Conservation (phyloP, 2,113 vertebrate genomes). For the Tonatia bakeri region DNA sequence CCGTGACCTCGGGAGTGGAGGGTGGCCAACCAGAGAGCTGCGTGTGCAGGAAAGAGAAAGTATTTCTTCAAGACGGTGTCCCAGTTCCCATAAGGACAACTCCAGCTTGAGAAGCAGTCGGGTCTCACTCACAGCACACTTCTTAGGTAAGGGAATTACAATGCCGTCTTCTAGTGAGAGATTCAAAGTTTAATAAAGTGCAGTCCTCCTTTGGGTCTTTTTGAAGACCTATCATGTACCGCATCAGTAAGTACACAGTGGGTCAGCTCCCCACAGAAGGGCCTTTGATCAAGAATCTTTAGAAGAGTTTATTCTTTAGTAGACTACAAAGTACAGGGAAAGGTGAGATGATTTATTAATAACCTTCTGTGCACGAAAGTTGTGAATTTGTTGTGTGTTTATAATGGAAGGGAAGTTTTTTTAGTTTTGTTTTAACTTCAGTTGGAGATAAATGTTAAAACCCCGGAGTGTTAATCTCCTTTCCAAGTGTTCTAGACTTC, state of each 20-base stretch:
- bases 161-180: background rate
- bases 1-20: background rate
- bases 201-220: background rate
- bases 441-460: background rate
- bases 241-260: background rate
- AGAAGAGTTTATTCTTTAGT: background rate
- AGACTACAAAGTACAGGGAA: background rate
- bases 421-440: conserved; percentile 17
- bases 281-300: background rate
- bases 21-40: background rate
- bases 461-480: background rate
- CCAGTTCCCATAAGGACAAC: background rate
- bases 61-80: background rate
- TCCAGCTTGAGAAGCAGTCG: background rate
- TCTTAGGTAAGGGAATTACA: conserved; percentile 23
- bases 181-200: background rate
- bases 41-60: background rate
- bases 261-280: background rate
- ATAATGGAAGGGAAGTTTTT: background rate
- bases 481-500: conserved; percentile 15
- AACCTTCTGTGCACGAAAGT: background rate
- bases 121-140: background rate
- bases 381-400: background rate
- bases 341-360: background rate
- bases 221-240: background rate